Conservation (phyloP, 2,888 invertebrate species). For the Pardosa pseudoannulata region DNA sequence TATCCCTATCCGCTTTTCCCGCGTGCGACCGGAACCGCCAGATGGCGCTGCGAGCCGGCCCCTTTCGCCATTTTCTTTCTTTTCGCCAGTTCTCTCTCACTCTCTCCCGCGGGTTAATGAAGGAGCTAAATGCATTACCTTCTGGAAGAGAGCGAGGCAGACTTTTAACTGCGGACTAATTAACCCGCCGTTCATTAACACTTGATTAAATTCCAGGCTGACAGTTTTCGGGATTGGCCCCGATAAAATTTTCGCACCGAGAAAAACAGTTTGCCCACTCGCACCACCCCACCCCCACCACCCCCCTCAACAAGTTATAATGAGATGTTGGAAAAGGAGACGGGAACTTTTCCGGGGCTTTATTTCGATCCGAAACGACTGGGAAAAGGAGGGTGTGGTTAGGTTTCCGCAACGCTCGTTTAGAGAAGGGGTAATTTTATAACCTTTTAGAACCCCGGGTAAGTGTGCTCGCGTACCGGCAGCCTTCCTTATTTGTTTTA, state of each 20-base stretch:
- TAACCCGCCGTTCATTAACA: slow-evolving; percentile 71
- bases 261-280: slow-evolving; percentile 56
- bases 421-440: neutral
- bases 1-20: too few species aligned
- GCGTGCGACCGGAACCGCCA: neutral
- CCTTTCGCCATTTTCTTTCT: slow-evolving; percentile 57
- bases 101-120: slow-evolving; percentile 66
- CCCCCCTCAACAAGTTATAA: slow-evolving; percentile 48
- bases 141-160: slow-evolving; percentile 56
- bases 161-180: slow-evolving; percentile 69
- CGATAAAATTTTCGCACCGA: slow-evolving; percentile 64
- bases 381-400: too few species aligned
- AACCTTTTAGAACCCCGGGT: neutral
- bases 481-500: slow-evolving; percentile 12
- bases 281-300: neutral
- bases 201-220: slow-evolving; percentile 70
- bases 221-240: slow-evolving; percentile 67
- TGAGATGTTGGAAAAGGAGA: neutral
- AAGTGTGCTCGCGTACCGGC: too few species aligned
- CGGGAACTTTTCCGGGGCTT: neutral
- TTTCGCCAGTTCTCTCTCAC: slow-evolving; percentile 27
- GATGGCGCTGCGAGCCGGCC: slow-evolving; percentile 11
- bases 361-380: neutral
- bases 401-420: slow-evolving; percentile 1
- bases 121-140: slow-evolving; percentile 63